Evolutionary conservation across 2,888 invertebrate genomes (phyloP), one percentile per base, ranked within the genome.

Genomic region (Yponomeuta sedellus): DNA sequence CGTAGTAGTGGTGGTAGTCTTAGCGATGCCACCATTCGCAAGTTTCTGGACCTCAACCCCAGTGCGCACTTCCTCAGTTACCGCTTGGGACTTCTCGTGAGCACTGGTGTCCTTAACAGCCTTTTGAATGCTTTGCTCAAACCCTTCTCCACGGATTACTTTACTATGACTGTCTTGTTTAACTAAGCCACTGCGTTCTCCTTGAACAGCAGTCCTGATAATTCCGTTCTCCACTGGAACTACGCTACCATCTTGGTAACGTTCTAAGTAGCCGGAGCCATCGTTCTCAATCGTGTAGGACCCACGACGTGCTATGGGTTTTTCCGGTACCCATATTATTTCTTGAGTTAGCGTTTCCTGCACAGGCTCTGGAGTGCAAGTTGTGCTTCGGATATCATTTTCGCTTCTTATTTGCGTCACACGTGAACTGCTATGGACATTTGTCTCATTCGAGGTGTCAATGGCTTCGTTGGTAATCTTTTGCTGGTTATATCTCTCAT

Each of bases 271-370:
- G 59, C 80, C 78, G 40, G 77, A 78, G 10, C 76, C 85, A 58
- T 85, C 84, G 8, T 78, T 71, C 62, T 90, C 91, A 62, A 91
- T 89, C 0, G 91, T 91, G 70, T 91, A 91, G 1, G 90, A 90
- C 12, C 87, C 89, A 16, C 91, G 83, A 25, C 91, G 88, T 12
- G 44, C 44, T 25, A 80, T 74, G 0, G 76, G 75, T 68, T 84
- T 80, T 69, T 90, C 88, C 1, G 89, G 89, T 20, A 90, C 75
- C 89, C 88, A 90, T 56, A 90, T 83, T 25, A 90, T 81, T 66
- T 90, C 90, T 73, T 88, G 86, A 12, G 85, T 81, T 61, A 90
- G 72, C 64, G 77, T 79, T 71, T 91, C 89, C 68, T 83, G 84
- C 25, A 87, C 73, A 28, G 86, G 87, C 69, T 90, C 89, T 0